Evolutionary conservation across 2,797 vertebrate species (phyloP), one percentile per base, ranked within the genome.

Genomic region (Trematomus bernacchii): DNA sequence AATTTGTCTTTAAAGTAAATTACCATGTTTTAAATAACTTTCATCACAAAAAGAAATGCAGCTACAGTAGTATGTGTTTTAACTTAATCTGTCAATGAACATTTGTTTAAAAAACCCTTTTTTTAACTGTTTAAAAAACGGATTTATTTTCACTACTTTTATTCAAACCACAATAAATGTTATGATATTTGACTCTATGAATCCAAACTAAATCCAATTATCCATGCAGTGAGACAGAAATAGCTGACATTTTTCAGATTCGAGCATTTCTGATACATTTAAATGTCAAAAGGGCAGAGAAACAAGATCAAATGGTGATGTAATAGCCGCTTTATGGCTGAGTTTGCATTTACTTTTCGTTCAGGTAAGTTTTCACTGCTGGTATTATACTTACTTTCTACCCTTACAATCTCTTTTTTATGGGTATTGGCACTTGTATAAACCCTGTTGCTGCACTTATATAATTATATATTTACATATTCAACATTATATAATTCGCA

Each of bases 261-360:
- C 14, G 10, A 44, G n/a, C 12, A 23, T 53, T 53, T 68, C 6
- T 64, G 14, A 51, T 9, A 30, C 14, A 21, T 2, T 9, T 44
- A 1, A 60, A 11, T 47, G 50, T 33, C n/a, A 59, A 51, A 0
- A 54, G 12, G 59, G 13, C 4, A n/a, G 40, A 70, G 18, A 59
- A 57, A 27, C 1, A 72, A 27, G 52, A 54, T 64, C 42, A 10
- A 13, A 30, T 15, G 61, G 1, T 10, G 10, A 33, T 53, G 27
- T 27, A 60, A 42, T 4, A 46, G 14, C 7, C 1, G 14, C n/a
- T 48, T 2, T 11, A 33, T 8, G 2, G 7, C 63, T 48, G 4
- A 54, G 54, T 53, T 33, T 55, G 13, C 40, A 18, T 53, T 2
- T 48, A 63, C 11, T 19, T 54, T 74, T 33, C 72, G 74, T 59